Base-by-base conservation (phyloP, 2,888 invertebrate genomes). In the Leistus spinibarbis region DNA sequence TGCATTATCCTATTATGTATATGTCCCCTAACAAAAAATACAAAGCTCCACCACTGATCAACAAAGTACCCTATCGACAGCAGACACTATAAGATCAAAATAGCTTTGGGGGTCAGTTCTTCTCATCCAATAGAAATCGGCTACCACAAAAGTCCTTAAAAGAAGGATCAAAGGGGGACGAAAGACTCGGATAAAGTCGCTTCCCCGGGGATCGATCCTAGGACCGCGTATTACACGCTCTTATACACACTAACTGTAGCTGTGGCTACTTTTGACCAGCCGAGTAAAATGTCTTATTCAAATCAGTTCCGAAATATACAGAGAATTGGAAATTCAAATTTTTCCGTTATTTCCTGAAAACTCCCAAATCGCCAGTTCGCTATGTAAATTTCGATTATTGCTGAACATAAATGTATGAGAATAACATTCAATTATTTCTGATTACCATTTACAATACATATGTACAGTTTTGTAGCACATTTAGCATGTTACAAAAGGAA, bases 161-260 rank as follows among this genome's bases (percentile, higher is more conserved):
- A 70, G 62, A 20, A 62, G 66, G 40, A 53, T 40, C 62, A 24
- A 19, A 19, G 17, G 60, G 60, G 19, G 69, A 56, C 60, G 54
- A 19, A 13, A 67, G 57, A 40, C 19, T 60, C n/a, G 24, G 68
- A 53, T 56, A 24, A 60, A 60, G 63, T 64, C 54, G 53, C 74
- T 74, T 79, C 81, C 80, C 79, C 5, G 17, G 81, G 80, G 81
- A 80, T 80, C 80, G 78, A 81, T 81, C 78, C 77, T 16, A 72
- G 69, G 76, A 78, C 78, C 80, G 79, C 78, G 79, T 79, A 81
- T 81, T 82, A 82, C 80, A 80, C 80, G 80, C 80, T 78, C 79
- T 81, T 81, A 82, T 81, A 81, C 79, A 80, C 81, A 78, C 81
- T 81, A 81, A 82, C 80, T 81, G 79, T 40, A 40, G 7, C 7